These are phyloP conservation scores for Dynastes tityus DNA, from an alignment of 2,888 invertebrate species.

Conservation along the genomic window DNA sequence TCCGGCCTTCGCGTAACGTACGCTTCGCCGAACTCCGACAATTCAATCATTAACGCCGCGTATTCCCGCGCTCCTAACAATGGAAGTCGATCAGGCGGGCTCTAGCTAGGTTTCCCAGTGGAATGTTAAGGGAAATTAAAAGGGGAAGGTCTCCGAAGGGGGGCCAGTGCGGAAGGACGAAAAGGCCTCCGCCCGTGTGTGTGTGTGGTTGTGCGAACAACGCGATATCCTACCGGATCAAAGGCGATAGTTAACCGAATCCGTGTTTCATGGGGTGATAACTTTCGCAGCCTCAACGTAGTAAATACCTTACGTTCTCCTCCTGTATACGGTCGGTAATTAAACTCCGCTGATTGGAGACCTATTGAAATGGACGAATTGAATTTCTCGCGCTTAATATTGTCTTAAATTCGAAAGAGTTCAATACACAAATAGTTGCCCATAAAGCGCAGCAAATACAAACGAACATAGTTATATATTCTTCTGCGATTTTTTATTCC, in stretches of 20 bases:
- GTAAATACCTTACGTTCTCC: conserved; percentile 5
- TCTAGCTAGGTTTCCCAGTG: neutral
- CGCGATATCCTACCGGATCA: conserved; percentile 33
- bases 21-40: conserved; percentile 2
- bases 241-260: conserved; percentile 41
- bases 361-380: conserved; percentile 23
- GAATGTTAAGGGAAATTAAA: neutral
- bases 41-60: conserved; percentile 34
- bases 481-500: too few species aligned
- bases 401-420: neutral
- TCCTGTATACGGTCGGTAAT: conserved; percentile 7
- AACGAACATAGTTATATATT: too few species aligned
- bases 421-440: neutral
- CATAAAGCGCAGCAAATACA: too few species aligned
- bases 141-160: neutral
- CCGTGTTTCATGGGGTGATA: conserved; percentile 45
- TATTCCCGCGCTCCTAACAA: conserved; percentile 8
- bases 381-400: conserved; percentile 24
- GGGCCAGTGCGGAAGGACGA: neutral
- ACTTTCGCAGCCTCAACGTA: conserved; percentile 28
- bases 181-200: neutral
- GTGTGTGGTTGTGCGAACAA: conserved; percentile 10
- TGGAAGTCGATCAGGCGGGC: conserved; percentile 34
- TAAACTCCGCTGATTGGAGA: conserved; percentile 28
- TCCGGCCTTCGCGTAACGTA: conserved; percentile 9